Evolutionary conservation across 37 sponge, comb jelly and placozoan genomes (phyloP).

Genomic region (Beroe forskalii): DNA sequence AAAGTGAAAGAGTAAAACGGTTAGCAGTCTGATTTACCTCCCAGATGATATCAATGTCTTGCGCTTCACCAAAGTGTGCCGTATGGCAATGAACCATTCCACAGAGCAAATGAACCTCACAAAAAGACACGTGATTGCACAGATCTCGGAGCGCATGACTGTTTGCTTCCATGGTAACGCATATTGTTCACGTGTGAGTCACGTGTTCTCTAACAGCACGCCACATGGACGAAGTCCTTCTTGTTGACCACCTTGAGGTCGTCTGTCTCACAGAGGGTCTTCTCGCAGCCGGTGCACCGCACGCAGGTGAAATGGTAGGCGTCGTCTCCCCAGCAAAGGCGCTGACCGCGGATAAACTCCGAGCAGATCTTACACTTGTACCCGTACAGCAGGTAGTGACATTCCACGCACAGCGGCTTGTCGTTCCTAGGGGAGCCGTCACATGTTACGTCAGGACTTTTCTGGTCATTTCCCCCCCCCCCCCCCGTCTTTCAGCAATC

Average conservation of each 20-base stretch:
- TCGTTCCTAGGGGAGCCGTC: no score
- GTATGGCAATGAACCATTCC: no score
- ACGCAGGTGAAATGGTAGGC: constrained; percentile 58
- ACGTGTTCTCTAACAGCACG: constrained; percentile 10
- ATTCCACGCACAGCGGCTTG: constrained; percentile 58
- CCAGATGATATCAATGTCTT: no score
- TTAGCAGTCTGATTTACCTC: no score
- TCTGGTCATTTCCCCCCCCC: no score
- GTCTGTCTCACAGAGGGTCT: constrained; percentile 62
- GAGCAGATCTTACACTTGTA: constrained; percentile 60
- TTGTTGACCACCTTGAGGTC: constrained; percentile 61
- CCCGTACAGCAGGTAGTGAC: constrained; percentile 58
- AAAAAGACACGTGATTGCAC: no score
- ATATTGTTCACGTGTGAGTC: not conserved
- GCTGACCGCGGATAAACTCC: constrained; percentile 51
- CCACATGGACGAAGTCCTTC: constrained; percentile 63
- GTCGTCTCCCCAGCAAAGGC: constrained; percentile 60
- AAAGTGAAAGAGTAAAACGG: no score
- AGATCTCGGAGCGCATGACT: no score
- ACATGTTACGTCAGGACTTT: no score
- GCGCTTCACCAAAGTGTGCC: no score
- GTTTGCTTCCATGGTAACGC: not conserved
- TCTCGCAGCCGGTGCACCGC: constrained; percentile 38
- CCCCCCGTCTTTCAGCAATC: no score
- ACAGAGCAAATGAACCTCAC: no score